A percentile compares a stretch with the other conserved stretches of the same genome.
phyloP scores from a whole-genome alignment of 1,140 invertebrate species.

The Stegodyphus dumicola region DNA sequence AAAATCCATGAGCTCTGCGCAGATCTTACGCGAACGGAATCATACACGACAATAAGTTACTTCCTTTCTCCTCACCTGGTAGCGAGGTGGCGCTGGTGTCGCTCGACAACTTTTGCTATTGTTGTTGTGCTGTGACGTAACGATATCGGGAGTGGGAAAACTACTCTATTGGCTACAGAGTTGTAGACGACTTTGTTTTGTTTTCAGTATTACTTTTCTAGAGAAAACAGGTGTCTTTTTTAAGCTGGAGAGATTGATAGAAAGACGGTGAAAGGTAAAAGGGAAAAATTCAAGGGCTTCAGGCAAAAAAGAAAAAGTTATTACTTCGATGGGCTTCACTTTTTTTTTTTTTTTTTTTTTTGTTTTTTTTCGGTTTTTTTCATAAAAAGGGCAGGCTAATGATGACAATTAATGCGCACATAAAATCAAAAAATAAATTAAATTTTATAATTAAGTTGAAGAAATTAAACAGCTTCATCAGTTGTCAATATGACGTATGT shows the following conservation, averaged over 20 bases:
- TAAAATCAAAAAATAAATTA: too few species aligned
- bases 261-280: background rate
- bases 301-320: too few species aligned
- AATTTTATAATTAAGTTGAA: too few species aligned
- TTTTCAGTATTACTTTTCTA: background rate
- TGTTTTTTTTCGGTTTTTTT: too few species aligned
- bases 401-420: too few species aligned
- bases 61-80: conserved; percentile 56
- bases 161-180: conserved; percentile 34
- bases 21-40: conserved; percentile 23
- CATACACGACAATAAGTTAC: conserved; percentile 31
- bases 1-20: background rate
- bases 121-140: conserved; percentile 43
- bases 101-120: conserved; percentile 36
- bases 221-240: conserved; percentile 49
- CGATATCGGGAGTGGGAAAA: too few species aligned
- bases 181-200: conserved; percentile 5
- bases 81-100: conserved; percentile 28
- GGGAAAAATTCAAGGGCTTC: conserved; percentile 2
- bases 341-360: too few species aligned
- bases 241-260: conserved; percentile 6
- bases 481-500: too few species aligned
- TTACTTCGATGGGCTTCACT: too few species aligned
- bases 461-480: too few species aligned
- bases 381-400: too few species aligned